Conservation (phyloP, 92 coral and sea anemone species). For the Zoanthus solanderi region DNA sequence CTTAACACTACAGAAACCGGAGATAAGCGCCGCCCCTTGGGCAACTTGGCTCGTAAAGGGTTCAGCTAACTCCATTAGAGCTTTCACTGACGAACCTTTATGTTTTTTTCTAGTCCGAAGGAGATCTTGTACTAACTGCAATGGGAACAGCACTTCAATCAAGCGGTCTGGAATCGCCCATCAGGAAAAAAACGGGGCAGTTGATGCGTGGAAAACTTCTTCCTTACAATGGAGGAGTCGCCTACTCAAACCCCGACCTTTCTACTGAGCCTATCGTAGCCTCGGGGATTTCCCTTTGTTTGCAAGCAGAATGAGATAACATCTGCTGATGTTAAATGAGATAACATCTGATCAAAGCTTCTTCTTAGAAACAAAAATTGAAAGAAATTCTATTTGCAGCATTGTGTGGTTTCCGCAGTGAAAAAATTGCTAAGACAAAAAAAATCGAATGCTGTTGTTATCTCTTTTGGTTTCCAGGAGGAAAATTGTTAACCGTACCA, state of each 20-base stretch:
- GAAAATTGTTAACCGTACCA: not conserved
- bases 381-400: too few species aligned
- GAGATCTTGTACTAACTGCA: constrained; percentile 73
- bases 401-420: too few species aligned
- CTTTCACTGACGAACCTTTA: not conserved
- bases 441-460: not conserved
- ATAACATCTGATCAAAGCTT: not conserved
- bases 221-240: constrained; percentile 51
- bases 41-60: too few species aligned
- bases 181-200: constrained; percentile 68
- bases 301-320: constrained; percentile 56
- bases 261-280: constrained; percentile 75
- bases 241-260: constrained; percentile 77
- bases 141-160: constrained; percentile 77
- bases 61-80: not conserved
- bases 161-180: constrained; percentile 54
- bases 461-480: not conserved
- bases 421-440: not conserved
- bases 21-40: too few species aligned
- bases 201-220: constrained; percentile 77
- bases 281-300: constrained; percentile 75
- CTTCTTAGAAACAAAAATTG: not conserved
- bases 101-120: constrained; percentile 65
- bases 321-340: not conserved
- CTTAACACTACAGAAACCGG: too few species aligned